Base-by-base conservation (phyloP, 2,888 invertebrate genomes). In the Cryptocheilus praepositus region DNA sequence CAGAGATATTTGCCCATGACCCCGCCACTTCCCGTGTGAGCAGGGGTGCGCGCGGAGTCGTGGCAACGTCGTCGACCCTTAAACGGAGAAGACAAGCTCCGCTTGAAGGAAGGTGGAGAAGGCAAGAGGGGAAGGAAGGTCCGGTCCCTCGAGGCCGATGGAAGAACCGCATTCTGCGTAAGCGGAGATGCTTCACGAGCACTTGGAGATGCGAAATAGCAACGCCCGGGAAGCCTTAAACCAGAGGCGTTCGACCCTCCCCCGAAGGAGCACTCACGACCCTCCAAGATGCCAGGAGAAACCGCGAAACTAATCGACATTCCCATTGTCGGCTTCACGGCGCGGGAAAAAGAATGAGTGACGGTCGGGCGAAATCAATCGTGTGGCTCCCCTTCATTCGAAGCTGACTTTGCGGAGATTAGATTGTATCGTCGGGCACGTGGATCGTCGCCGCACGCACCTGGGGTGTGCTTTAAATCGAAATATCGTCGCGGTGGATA, bases 151-250 rank as follows among this genome's bases (percentile, higher is more conserved):
- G 73, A 63, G 79, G 73, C 63, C 74, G 66, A 75, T 80, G 74
- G 61, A 68, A 58, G 61, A 80, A 77, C 67, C 80, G 67, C 73
- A 67, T 78, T 75, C 71, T 67, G 62, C 70, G 63, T 78, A 75
- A 79, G 70, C 69, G 71, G 63, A 68, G 67, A 59, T 64, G 61
- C 74, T 79, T 70, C 79, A 70, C 71, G 68, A 71, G 45, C 65
- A 66, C 75, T 71, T 67, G 61, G 64, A 66, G 64, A 71, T 64
- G 66, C 69, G 73, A 69, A 77, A 75, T 62, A 61, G 65, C 77
- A 70, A 72, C n/a, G 49, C 56, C 70, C 64, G 62, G 62, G 61
- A 64, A 57, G 67, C 67, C 67, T 72, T 71, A 69, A 64, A 49
- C 15, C 58, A 49, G 59, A 63, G 56, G 61, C 53, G 60, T 45